A percentile compares a stretch with the other conserved stretches of the same genome.
phyloP scores from a whole-genome alignment of 2,888 invertebrate species.

The Spisula solida region DNA sequence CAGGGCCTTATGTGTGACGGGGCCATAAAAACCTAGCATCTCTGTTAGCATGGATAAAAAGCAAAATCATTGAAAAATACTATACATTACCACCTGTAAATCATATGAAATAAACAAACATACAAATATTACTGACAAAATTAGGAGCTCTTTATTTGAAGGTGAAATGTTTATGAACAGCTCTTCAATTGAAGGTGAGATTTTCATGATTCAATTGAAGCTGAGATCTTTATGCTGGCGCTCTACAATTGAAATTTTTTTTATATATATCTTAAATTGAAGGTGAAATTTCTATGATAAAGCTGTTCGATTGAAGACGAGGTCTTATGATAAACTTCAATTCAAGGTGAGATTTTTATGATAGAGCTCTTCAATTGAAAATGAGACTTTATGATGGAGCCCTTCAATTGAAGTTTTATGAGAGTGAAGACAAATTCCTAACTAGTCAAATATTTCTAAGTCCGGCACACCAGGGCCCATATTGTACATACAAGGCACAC shows the following conservation, averaged over 20 bases:
- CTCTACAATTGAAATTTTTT: neutral
- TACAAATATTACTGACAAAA: neutral
- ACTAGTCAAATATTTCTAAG: too few species aligned
- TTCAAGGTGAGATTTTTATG: neutral
- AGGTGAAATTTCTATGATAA: neutral
- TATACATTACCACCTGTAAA: conserved; percentile 41
- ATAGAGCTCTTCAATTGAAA: neutral
- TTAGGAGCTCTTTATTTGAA: neutral
- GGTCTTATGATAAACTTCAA: neutral
- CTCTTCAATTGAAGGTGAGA: neutral
- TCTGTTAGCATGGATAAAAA: conserved; percentile 16
- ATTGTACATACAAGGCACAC: too few species aligned
- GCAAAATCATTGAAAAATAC: conserved; percentile 26
- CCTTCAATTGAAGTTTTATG: neutral
- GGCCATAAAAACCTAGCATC: conserved; percentile 11
- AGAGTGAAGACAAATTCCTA: too few species aligned
- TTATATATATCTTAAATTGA: too few species aligned
- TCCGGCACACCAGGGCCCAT: too few species aligned
- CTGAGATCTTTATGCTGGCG: neutral
- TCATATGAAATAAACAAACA: conserved; percentile 34
- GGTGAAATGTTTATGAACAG: neutral
- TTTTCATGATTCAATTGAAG: neutral
- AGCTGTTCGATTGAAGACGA: neutral
- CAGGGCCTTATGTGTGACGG: neutral
- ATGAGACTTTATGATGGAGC: neutral